A percentile compares a stretch with the other conserved stretches of the same genome.
These are phyloP conservation scores for Leptinotarsa haldemani DNA, from an alignment of 2,888 invertebrate genomes.

Conservation along the genomic window DNA sequence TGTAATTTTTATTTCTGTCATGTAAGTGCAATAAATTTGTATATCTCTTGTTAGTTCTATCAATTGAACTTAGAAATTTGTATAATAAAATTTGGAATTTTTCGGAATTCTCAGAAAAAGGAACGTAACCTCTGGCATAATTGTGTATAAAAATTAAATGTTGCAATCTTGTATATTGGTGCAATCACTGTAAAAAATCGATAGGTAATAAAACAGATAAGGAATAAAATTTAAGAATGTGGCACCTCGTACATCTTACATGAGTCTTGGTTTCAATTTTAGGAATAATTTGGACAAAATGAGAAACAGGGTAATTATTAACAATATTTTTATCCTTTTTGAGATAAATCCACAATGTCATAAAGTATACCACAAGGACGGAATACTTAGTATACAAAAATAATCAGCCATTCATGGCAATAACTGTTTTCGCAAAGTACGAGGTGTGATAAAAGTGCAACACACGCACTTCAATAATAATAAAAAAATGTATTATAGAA, in stretches of 20 bases:
- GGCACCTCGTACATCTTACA: constrained; percentile 62
- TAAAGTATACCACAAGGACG: constrained; percentile 57
- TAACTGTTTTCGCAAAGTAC: constrained; percentile 50
- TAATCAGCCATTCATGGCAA: not conserved
- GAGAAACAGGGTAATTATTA: constrained; percentile 63
- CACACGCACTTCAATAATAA: constrained; percentile 40
- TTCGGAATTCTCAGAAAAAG: constrained; percentile 55
- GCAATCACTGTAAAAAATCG: constrained; percentile 64
- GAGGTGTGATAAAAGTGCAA: constrained; percentile 59
- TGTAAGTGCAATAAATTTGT: constrained; percentile 49
- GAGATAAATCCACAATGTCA: constrained; percentile 47
- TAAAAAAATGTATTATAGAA: constrained; percentile 53
- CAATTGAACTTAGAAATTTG: constrained; percentile 44
- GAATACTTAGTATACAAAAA: constrained; percentile 35
- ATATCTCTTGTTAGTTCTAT: constrained; percentile 34
- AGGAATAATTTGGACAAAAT: constrained; percentile 43
- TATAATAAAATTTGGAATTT: constrained; percentile 40
- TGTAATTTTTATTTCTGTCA: constrained; percentile 30
- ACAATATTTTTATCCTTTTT: constrained; percentile 64
- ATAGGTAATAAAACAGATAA: constrained; percentile 55
- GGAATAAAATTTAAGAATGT: constrained; percentile 49
- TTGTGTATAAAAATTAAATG: constrained; percentile 63
- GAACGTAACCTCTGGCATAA: constrained; percentile 67
- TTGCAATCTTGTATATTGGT: constrained; percentile 65
- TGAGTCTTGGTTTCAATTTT: constrained; percentile 36